A percentile compares a stretch with the other conserved stretches of the same genome.
These are phyloP conservation scores for Charadrius vociferus DNA, from an alignment of 2,113 vertebrate genomes.

Conservation along the genomic window DNA sequence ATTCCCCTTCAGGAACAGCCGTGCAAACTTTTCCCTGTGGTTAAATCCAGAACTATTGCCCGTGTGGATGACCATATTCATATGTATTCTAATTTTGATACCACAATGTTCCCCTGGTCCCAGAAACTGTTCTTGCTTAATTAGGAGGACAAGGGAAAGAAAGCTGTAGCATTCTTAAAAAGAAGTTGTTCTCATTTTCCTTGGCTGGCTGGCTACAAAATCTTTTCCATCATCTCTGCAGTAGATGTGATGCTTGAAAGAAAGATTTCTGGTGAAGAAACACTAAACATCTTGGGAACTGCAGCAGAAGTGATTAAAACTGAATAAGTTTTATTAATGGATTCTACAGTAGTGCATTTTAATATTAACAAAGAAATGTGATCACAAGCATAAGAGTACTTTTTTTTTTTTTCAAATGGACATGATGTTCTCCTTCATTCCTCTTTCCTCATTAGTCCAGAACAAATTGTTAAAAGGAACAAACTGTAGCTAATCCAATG, in stretches of 20 bases:
- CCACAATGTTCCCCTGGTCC: not conserved
- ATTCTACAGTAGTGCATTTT: not conserved
- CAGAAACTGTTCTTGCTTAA: not conserved
- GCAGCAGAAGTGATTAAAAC: not conserved
- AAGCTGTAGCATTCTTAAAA: not conserved
- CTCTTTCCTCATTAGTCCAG: not conserved
- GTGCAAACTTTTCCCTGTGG: not conserved
- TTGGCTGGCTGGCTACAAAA: not conserved
- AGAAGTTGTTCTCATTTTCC: not conserved
- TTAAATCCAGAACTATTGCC: not conserved
- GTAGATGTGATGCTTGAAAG: not conserved
- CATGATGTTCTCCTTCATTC: not conserved
- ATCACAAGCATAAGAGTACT: not conserved
- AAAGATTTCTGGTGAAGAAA: not conserved
- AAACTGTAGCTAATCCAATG: not conserved
- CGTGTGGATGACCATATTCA: not conserved
- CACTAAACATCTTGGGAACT: not conserved
- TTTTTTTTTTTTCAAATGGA: not conserved
- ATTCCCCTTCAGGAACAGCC: not conserved
- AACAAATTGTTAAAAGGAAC: not conserved
- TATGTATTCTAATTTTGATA: not conserved
- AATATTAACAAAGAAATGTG: not conserved
- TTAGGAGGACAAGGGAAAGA: not conserved
- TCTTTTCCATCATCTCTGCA: not conserved
- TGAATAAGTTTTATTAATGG: not conserved